These are phyloP conservation scores for Drosophila infuscata DNA, from an alignment of 2,888 invertebrate genomes.

Conservation along the genomic window DNA sequence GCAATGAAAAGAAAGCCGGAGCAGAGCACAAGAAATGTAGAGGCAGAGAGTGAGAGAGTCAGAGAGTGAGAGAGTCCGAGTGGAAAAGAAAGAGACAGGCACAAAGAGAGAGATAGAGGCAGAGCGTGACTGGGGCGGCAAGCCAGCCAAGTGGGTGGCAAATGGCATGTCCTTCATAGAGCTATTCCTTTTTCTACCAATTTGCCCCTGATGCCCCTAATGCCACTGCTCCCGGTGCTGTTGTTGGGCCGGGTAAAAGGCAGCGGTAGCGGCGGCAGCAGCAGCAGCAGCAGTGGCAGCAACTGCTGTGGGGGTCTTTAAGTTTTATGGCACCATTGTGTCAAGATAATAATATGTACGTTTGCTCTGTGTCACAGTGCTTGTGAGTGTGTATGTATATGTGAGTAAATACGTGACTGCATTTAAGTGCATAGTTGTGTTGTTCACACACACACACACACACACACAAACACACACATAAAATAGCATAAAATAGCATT, in stretches of 20 bases:
- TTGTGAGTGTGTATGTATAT: constrained; percentile 25
- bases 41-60: background rate
- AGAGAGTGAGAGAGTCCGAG: constrained; percentile 6
- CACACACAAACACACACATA: constrained; percentile 2
- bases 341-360: constrained; percentile 82
- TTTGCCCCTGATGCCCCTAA: constrained; percentile 27
- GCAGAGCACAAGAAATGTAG: constrained; percentile 8
- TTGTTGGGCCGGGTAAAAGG: constrained; percentile 8
- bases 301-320: constrained; percentile 78
- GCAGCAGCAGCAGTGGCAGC: constrained; percentile 27
- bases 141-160: constrained; percentile 31
- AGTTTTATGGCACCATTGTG: constrained; percentile 82
- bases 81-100: constrained; percentile 13
- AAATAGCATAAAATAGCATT: constrained; percentile 70
- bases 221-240: constrained; percentile 13
- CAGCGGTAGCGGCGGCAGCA: constrained; percentile 5
- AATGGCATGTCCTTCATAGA: constrained; percentile 72
- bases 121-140: background rate
- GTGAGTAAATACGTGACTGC: constrained; percentile 72
- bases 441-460: constrained; percentile 39
- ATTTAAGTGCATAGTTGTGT: constrained; percentile 82
- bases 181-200: background rate
- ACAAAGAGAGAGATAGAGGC: constrained; percentile 4
- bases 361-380: constrained; percentile 28
- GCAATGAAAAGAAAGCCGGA: constrained; percentile 60